Evolutionary conservation across 2,888 invertebrate genomes (phyloP), one percentile per base, ranked within the genome.

Genomic region (Agrotis segetum): DNA sequence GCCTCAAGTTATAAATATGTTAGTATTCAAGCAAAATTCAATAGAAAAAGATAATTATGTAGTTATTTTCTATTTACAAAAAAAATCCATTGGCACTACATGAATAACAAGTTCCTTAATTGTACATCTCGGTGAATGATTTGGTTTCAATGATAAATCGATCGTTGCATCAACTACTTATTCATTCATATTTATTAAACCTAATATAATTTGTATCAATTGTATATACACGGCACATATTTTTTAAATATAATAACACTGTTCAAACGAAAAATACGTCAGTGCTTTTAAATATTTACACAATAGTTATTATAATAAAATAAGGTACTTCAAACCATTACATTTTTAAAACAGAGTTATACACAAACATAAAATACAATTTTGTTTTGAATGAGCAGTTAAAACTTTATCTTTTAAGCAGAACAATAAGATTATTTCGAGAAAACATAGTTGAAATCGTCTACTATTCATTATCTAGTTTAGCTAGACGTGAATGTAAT

Each of bases 211-310:
- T 93, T 93, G 92, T 93, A 92, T 93, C 89, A 90, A 87, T 92
- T 86, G 87, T 95, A 96, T 95, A 90, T 95, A 96, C 96, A 96
- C 94, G 95, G 94, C 94, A 95, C 95, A 90, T 91, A 88, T 92
- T 93, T 92, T 91, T 93, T 92, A 91, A 90, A 88, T 88, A 89
- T 85, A 85, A 88, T 87, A 88, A 90, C 87, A 88, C 88, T 91
- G 92, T 89, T 85, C 86, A 89, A 91, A 92, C 87, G 85, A 88
- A 89, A 90, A 82, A 88, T 89, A 88, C 88, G 86, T 93, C 92
- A 92, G 92, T 92, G 92, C 91, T 92, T 91, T 89, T 89, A 87
- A 88, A 89, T 94, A 94, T 94, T 93, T 94, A 94, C 94, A 95
- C 85, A 88, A 86, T 90, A 89, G 92, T 92, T 93, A 94, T 79